Conservation (phyloP, 2,797 vertebrate species). For the Syndactyla subalaris region DNA sequence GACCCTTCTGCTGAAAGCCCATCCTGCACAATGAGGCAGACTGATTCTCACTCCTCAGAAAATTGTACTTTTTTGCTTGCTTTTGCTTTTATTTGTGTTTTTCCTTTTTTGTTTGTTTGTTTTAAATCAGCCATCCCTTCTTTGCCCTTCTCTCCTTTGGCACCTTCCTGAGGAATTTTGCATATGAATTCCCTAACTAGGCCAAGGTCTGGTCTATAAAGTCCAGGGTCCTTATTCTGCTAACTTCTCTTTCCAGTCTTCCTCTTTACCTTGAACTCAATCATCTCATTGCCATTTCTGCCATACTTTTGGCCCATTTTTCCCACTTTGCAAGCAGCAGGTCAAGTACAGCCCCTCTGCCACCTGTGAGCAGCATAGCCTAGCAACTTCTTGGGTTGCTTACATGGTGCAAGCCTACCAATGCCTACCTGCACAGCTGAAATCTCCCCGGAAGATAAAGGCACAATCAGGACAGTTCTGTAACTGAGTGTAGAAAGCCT, state of each 20-base stretch:
- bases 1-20: background rate
- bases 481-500: background rate
- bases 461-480: background rate
- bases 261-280: background rate
- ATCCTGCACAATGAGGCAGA: background rate
- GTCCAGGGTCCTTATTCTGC: background rate
- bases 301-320: background rate
- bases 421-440: background rate
- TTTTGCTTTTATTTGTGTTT: background rate
- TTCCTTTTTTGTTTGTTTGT: background rate
- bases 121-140: background rate
- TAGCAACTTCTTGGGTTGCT: background rate
- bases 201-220: background rate
- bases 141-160: background rate
- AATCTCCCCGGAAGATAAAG: background rate
- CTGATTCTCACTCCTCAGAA: background rate
- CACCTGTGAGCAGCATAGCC: background rate
- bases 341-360: background rate
- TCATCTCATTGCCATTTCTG: background rate
- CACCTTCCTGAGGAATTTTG: background rate
- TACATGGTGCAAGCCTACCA: background rate
- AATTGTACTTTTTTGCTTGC: rapidly evolving
- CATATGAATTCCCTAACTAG: background rate
- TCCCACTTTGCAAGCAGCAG: background rate
- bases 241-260: background rate